Evolutionary conservation across 2,888 invertebrate species (phyloP), one percentile per base, ranked within the genome.

Genomic region (Apantesis nais): DNA sequence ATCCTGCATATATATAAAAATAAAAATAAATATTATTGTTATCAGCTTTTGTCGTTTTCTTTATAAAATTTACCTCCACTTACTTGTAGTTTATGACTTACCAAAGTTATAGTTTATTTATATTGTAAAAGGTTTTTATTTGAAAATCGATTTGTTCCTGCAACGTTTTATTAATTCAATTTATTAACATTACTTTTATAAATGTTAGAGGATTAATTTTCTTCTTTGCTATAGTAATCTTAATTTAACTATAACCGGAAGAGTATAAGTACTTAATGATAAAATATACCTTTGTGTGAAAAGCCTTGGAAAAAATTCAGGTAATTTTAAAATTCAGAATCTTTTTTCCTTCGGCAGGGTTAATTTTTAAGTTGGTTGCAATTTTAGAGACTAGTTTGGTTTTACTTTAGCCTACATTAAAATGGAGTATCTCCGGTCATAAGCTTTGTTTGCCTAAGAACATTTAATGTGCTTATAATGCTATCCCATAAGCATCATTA

Each of bases 401-500:
- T 25, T 25, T 14, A 12, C 58, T 29, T 29, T 58, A 19, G 16
- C 29, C 58, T 29, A 29, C 29, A 58, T 58, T 29, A 16, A 29
- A 58, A 58, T 29, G 16, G 29, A 29, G 29, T 58, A 29, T 58
- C 29, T 14, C 29, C 29, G 29, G 14, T 8, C 48, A 25, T 58
- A 58, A 62, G 37, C 62, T 62, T 62, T 34, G 62, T 62, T 62
- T 62, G 19, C 39, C n/a, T n/a, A 37, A 62, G 62, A 41, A 39
- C 39, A 48, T 31, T 37, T 37, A 62, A 34, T 62, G 61, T 37
- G 31, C 61, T 66, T 41, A 66, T 66, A 39, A 39, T 25, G 39
- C 39, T 25, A 66, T 58, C 41, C 29, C 58, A 52, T 25, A 58
- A 58, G 34, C 48, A 52, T 65, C 39, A 58, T 58, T 25, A 66